Base-by-base conservation (phyloP, 2,888 invertebrate species). In the Cerastis leucographa region DNA sequence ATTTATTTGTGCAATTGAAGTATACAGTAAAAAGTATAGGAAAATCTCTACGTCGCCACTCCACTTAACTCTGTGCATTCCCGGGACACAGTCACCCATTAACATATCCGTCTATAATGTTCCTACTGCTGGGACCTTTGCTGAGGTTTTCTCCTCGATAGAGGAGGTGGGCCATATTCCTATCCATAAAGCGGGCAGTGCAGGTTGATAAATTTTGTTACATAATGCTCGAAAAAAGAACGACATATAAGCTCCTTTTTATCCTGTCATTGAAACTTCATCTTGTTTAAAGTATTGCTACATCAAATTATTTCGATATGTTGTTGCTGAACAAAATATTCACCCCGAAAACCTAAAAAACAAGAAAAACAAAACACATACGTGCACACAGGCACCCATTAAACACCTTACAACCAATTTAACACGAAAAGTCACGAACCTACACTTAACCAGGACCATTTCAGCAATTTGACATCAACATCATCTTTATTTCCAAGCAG, bases 391-490 rank as follows among this genome's bases (percentile, higher is more conserved):
- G 17, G 35, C 46, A 22, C 76, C 59, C 44, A 81, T 84, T 82
- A 80, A 84, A 80, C 84, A 82, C 84, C 65, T 84, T 70, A 74
- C 66, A 74, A 61, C 71, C 66, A 71, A 72, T 69, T 79, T 76
- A 72, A 67, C 56, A 69, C 67, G 74, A 71, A 77, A 68, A 83
- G 83, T 84, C 83, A 84, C 83, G 85, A 85, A 85, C 73, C 7
- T 54, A 25, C 8, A 35, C 4, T 14, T 7, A 42, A 56, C 11
- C 12, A 42, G 17, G 25, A 51, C 17, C 0, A 73, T n/a, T 40
- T 40, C 42, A 64, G 64, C n/a, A 79, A 49, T 49, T 42, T n/a
- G 3, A 42, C 5, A 14, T 3, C n/a, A 4, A 17, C 12, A 44
- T 1, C 12, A 12, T 9, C 78, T 64, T 35, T 78, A 74, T 74